Base-by-base conservation (phyloP, 2,113 vertebrate species). In the Bubalus kerabau region DNA sequence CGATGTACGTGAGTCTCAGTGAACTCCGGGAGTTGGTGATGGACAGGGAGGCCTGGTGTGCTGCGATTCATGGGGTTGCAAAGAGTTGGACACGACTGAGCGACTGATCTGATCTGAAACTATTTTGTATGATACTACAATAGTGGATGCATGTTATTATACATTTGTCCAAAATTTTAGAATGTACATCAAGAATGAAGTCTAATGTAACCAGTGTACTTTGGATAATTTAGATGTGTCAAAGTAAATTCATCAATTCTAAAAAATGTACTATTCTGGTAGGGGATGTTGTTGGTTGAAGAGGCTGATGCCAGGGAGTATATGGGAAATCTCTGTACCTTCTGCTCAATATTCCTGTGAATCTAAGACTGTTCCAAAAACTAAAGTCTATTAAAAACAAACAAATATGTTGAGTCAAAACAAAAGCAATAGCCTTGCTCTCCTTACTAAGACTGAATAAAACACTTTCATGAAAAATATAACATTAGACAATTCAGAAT, bases 391-490 rank as follows among this genome's bases (percentile, higher is more conserved):
- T 74, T 93, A 43, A 43, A 87, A 95, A 80, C 50, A 59, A 62
- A 56, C 46, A 76, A 78, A 59, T 13, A 83, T n/a, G 60, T 54
- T 74, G 43, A 59, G 48, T 87, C 48, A 71, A 50, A 91, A 56
- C 64, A 67, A 32, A 54, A 54, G 3, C 32, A 36, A 57, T 57
- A 89, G n/a, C 82, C 30, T 17, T 71, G 10, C 13, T 93, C 9
- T 89, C 26, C 56, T 94, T 92, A 48, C 14, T 46, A 60, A n/a
- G 19, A 52, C 24, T 2, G 1, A 90, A 87, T 59, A 87, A 92
- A 82, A 83, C 48, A 71, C 21, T 89, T 91, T 59, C 9, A 91
- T 95, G 84, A 90, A 90, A 96, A 97, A 83, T 81, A 40, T 19
- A 89, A 36, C 43, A 40, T n/a, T 90, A 86, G 30, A 11, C 19